These are phyloP conservation scores for Ivindomyrus marchei DNA, from an alignment of 2,113 vertebrate genomes.

Conservation along the genomic window DNA sequence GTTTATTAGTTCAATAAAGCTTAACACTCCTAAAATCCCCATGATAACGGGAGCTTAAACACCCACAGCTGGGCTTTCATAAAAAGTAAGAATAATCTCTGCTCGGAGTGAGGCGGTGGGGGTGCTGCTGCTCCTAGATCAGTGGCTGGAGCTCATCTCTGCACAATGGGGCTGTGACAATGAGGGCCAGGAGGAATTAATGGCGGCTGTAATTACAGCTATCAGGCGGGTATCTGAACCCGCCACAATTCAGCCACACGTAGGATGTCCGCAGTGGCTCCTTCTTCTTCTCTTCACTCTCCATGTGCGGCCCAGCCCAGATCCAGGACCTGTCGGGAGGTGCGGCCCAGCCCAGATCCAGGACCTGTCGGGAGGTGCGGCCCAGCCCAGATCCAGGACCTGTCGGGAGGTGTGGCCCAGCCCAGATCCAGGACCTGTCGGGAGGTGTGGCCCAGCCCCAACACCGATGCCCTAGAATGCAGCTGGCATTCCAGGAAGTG, in stretches of 20 bases:
- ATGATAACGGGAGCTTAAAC: slow-evolving; percentile 58
- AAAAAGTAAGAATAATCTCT: slow-evolving; percentile 44
- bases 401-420: background rate
- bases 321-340: no score
- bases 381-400: no score
- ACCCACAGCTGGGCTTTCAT: slow-evolving; percentile 48
- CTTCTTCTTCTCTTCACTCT: background rate
- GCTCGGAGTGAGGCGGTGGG: background rate
- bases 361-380: background rate
- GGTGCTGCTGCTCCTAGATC: background rate
- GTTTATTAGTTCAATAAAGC: slow-evolving; percentile 63
- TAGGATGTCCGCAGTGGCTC: background rate
- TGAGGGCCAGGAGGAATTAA: slow-evolving; percentile 49
- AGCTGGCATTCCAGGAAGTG: background rate
- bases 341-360: background rate
- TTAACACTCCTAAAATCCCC: slow-evolving; percentile 47
- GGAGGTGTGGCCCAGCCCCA: background rate
- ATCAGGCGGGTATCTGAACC: slow-evolving; percentile 22
- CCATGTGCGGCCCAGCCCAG: background rate
- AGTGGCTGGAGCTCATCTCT: background rate
- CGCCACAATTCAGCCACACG: background rate
- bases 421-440: background rate
- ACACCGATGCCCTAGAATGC: background rate
- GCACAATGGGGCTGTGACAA: slow-evolving; percentile 38
- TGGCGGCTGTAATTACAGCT: slow-evolving; percentile 49